These are phyloP conservation scores for Pangasius mekongensis DNA, from an alignment of 2,797 vertebrate genomes.

Conservation along the genomic window DNA sequence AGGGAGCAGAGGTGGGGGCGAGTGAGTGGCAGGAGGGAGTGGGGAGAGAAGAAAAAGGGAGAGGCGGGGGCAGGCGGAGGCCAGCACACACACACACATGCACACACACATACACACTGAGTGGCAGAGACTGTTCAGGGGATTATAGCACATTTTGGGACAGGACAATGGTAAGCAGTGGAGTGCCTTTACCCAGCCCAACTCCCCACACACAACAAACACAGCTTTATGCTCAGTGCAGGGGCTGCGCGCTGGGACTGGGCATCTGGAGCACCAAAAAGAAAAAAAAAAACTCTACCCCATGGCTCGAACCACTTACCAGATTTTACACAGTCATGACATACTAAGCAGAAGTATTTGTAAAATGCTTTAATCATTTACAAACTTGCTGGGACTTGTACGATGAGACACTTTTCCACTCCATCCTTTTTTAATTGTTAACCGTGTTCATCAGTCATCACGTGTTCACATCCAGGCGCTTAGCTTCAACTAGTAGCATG, in stretches of 20 bases:
- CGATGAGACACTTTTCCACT: not conserved
- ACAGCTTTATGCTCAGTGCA: conserved; percentile 68
- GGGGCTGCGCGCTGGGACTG: conserved; percentile 62
- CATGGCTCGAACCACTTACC: not conserved
- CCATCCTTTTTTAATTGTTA: not conserved
- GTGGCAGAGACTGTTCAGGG: conserved; percentile 67
- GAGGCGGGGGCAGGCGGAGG: conserved; percentile 59
- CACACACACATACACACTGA: conserved; percentile 38
- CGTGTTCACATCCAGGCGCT: not conserved
- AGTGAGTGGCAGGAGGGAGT: conserved; percentile 52
- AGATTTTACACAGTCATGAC: conserved; percentile 21
- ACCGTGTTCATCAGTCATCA: not conserved
- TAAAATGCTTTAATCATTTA: conserved; percentile 15
- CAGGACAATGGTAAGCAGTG: conserved; percentile 73
- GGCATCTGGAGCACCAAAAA: conserved; percentile 43
- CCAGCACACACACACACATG: conserved; percentile 39
- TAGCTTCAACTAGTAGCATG: conserved; percentile 37
- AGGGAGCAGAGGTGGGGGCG: conserved; percentile 59
- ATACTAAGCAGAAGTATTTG: conserved; percentile 19
- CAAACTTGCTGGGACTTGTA: conserved; percentile 21
- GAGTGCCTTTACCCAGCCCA: conserved; percentile 69
- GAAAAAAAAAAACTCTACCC: not conserved
- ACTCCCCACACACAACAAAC: conserved; percentile 64
- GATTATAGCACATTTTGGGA: conserved; percentile 75
- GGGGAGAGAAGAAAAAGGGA: conserved; percentile 63